These are phyloP conservation scores for Pomacea canaliculata DNA, from an alignment of 2,888 invertebrate genomes.

Conservation along the genomic window DNA sequence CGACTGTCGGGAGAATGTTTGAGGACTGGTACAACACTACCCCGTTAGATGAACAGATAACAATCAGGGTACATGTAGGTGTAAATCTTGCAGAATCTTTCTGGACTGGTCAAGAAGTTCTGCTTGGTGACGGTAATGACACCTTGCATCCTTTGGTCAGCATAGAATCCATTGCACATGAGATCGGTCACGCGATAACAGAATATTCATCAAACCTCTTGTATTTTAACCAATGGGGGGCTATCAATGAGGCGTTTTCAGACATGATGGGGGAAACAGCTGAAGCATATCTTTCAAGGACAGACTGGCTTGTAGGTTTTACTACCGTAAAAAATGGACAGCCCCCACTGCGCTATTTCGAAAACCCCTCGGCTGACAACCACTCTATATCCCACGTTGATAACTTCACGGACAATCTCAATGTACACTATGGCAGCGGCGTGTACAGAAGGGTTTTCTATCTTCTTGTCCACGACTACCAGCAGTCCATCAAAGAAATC, in stretches of 20 bases:
- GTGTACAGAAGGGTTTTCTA: constrained; percentile 47
- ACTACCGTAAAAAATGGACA: constrained; percentile 30
- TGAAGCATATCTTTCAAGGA: constrained; percentile 30
- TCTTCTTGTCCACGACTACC: constrained; percentile 36
- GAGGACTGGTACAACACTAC: constrained; percentile 42
- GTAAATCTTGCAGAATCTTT: constrained; percentile 35
- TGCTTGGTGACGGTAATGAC: constrained; percentile 44
- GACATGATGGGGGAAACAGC: constrained; percentile 47
- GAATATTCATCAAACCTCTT: constrained; percentile 40
- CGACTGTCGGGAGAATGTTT: constrained; percentile 45
- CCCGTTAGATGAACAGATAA: constrained; percentile 17
- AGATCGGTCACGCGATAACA: constrained; percentile 48
- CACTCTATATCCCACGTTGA: constrained; percentile 42
- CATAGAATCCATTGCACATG: constrained; percentile 40
- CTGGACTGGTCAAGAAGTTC: constrained; percentile 45
- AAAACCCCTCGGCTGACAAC: constrained; percentile 44
- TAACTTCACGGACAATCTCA: constrained; percentile 36
- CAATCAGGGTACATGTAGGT: constrained; percentile 44
- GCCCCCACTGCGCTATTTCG: constrained; percentile 40
- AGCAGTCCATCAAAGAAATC: constrained; percentile 39
- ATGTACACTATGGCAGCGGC: constrained; percentile 49
- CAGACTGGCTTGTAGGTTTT: constrained; percentile 37
- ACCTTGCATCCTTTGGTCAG: constrained; percentile 40
- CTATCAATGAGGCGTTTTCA: constrained; percentile 51
- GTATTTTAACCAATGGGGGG: constrained; percentile 44